Evolutionary conservation across 2,113 vertebrate species (phyloP), one percentile per base, ranked within the genome.

Genomic region (Himantopus leucocephalus): DNA sequence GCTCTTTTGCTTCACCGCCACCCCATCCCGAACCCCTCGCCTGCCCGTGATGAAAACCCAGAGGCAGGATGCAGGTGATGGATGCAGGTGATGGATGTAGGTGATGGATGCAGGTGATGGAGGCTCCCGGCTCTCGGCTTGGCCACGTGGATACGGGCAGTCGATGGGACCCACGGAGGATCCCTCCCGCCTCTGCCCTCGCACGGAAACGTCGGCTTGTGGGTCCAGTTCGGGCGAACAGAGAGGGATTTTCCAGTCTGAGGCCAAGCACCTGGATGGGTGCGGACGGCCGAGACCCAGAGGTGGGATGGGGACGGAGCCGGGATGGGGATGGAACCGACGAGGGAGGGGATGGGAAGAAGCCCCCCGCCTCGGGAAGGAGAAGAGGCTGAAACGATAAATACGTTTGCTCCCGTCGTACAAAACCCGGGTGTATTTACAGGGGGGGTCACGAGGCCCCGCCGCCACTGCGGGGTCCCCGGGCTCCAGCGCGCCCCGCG

Each of bases 361-460:
- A 76, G 15, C 37, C 68, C 62, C 43, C 41, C 2, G 2, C 34
- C 52, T 59, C 10, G 13, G 66, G 47, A 58, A 50, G 78, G 39
- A 52, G 60, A 63, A 60, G 64, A 78, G 72, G 71, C 78, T 21
- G 92, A 92, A 95, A 88, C 30, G 37, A 82, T 92, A 88, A 13
- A 71, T 87, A 71, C 27, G 24, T 88, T 94, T 92, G 66, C 53
- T 93, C 93, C 91, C 12, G 12, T 88, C 66, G 26, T 90, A 77
- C 63, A 80, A 91, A 76, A 78, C 60, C 83, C 8, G 6, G 66
- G 48, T 50, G 52, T 97, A 96, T 97, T 89, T 96, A 97, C 97
- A 94, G 55, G 22, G 82, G 43, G 41, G 12, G 14, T 27, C 4
- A 6, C 0, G 1, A 81, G 70, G 21, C 24, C 48, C 35, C 1